phyloP scores from a whole-genome alignment of 2,888 invertebrate genomes.

The Epiblema foenella region DNA sequence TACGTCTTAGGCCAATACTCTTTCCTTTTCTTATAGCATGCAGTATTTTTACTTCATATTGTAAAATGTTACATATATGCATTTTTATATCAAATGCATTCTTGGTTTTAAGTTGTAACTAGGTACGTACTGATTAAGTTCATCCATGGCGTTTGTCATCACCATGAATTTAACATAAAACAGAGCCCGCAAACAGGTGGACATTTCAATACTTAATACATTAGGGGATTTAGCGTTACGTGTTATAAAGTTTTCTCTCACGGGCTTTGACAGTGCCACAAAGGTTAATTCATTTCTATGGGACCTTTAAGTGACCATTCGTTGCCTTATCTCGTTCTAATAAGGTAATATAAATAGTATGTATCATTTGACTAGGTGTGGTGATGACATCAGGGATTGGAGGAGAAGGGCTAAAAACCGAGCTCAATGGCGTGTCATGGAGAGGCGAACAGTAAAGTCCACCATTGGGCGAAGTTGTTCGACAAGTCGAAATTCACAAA shows the following conservation, averaged over 20 bases:
- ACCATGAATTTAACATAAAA: conserved; percentile 41
- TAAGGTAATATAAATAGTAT: background rate
- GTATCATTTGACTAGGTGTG: too few relatives aligned
- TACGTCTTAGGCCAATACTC: background rate
- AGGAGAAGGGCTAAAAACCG: too few relatives aligned
- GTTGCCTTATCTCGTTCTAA: background rate
- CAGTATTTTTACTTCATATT: too few relatives aligned
- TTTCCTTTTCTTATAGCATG: background rate
- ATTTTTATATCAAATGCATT: background rate
- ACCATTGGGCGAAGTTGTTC: too few relatives aligned
- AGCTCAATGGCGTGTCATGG: too few relatives aligned
- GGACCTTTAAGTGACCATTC: background rate
- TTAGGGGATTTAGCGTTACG: conserved; percentile 28
- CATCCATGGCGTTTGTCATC: conserved; percentile 38
- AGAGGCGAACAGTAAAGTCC: too few relatives aligned
- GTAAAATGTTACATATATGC: too few relatives aligned
- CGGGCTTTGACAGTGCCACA: background rate
- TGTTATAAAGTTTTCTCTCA: conserved; percentile 28
- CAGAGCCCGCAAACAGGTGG: conserved; percentile 28
- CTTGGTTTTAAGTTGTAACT: conserved; percentile 7
- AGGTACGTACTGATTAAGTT: conserved; percentile 32
- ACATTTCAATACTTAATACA: conserved; percentile 25
- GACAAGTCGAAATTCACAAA: too few relatives aligned
- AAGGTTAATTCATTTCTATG: background rate
- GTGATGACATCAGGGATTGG: too few relatives aligned